Base-by-base conservation (phyloP, 23 tunicate genomes). In the Styela clava region DNA sequence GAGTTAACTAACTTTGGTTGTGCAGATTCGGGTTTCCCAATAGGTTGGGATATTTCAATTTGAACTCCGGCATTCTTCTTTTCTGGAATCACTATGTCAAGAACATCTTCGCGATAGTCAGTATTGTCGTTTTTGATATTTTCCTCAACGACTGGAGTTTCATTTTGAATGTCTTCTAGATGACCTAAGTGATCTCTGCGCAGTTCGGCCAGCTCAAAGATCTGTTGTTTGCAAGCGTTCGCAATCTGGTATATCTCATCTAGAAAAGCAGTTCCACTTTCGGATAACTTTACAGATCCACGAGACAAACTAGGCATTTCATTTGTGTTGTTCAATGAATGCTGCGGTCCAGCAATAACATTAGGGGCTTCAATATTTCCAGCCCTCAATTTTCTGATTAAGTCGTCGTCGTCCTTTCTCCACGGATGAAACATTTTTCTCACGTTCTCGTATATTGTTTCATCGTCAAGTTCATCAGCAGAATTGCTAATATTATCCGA, bases 361-460 rank as follows among this genome's bases (percentile, higher is more conserved):
- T 5, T 12, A 44, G 56, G 56, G 9, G 56, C 56, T 1, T 67
- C 23, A 19, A 29, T 0, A 5, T 7, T 44, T 44, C 12, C 12
- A 7, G 7, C 56, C 12, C 56, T 44, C 56, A 44, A 5, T 44
- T 7, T 44, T 12, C 9, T 44, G 7, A 44, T 44, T 5, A 44
- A 44, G 16, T 67, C 71, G 0, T 25, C 31, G 31, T 29, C 71
- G 19, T 27, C 71, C 31, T 27, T 27, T 27, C 71, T 67, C 71
- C 31, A 29, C 0, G 81, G 65, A 24, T 44, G 64, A 29, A 76
- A 76, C 81, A 76, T 76, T 24, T 27, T 51, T 1, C 64, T 36
- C 18, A 35, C 81, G 19, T 76, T 76, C 12, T 52, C 81, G 21
- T 33, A 26, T 33, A 76, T 76, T 76, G 35, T 52, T 44, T 76